These are phyloP conservation scores for Torymus auratus DNA, from an alignment of 2,888 invertebrate species.

Conservation along the genomic window DNA sequence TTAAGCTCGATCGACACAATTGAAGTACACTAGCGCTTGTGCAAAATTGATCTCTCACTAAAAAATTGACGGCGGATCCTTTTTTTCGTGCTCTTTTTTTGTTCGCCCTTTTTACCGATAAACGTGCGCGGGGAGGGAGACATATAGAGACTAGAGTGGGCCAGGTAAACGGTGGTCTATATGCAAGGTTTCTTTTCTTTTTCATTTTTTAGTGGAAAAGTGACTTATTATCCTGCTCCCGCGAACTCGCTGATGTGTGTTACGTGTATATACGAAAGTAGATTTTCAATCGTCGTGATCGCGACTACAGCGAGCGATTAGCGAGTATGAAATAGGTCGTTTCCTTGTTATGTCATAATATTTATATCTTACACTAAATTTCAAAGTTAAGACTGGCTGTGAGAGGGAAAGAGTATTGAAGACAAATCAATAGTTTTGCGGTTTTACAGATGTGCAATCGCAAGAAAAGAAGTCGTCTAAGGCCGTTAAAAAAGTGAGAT, in stretches of 20 bases:
- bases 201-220: conserved; percentile 4
- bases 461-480: no score
- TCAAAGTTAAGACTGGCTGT: conserved; percentile 65
- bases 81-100: background rate
- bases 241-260: conserved; percentile 5
- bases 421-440: background rate
- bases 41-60: conserved; percentile 49
- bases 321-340: conserved; percentile 70
- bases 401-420: conserved; percentile 61
- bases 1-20: conserved; percentile 58
- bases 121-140: conserved; percentile 3
- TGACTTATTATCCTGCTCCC: conserved; percentile 6
- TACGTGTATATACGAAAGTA: conserved; percentile 32
- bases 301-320: conserved; percentile 65
- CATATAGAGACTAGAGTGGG: conserved; percentile 18
- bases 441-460: no score
- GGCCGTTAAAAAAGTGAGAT: no score
- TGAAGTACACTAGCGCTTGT: conserved; percentile 46
- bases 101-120: background rate
- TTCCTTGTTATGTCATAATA: conserved; percentile 52
- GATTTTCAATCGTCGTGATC: conserved; percentile 64
- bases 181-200: background rate
- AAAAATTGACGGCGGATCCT: conserved; percentile 50
- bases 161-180: conserved; percentile 1
- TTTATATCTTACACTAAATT: conserved; percentile 67